phyloP scores from a whole-genome alignment of 2,888 invertebrate genomes.

The Sepiola atlantica region DNA sequence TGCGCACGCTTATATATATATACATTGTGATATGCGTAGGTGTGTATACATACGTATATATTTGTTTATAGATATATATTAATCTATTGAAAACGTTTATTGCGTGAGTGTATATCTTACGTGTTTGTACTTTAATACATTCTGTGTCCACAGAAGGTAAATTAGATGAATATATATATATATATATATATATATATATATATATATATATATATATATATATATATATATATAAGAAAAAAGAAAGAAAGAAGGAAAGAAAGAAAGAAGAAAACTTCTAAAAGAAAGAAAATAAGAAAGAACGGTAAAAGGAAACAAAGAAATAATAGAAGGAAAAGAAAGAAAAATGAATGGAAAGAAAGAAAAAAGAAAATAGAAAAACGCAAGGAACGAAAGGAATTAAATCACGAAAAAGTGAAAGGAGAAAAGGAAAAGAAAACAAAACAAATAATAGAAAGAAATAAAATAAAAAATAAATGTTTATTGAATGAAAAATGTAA shows the following conservation, averaged over 20 bases:
- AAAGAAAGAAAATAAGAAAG: no score
- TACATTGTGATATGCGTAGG: not conserved
- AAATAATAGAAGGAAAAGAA: not conserved
- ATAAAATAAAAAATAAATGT: no score
- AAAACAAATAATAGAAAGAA: no score
- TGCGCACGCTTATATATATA: not conserved
- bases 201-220: not conserved
- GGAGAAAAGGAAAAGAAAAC: no score
- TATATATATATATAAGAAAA: not conserved
- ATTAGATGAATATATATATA: no score
- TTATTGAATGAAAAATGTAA: no score
- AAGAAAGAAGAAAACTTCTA: no score
- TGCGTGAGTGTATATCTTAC: not conserved
- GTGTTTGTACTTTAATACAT: not conserved
- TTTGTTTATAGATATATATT: not conserved
- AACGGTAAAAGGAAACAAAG: no score
- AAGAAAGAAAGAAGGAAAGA: not conserved
- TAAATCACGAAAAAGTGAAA: not conserved
- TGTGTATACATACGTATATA: not conserved
- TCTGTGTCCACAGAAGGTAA: not conserved
- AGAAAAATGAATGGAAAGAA: no score
- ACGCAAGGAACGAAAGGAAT: not conserved
- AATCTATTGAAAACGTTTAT: no score
- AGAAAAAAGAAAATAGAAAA: no score
- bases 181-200: not conserved